phyloP scores from a whole-genome alignment of 2,888 invertebrate genomes.

The Vesta saturnalis region DNA sequence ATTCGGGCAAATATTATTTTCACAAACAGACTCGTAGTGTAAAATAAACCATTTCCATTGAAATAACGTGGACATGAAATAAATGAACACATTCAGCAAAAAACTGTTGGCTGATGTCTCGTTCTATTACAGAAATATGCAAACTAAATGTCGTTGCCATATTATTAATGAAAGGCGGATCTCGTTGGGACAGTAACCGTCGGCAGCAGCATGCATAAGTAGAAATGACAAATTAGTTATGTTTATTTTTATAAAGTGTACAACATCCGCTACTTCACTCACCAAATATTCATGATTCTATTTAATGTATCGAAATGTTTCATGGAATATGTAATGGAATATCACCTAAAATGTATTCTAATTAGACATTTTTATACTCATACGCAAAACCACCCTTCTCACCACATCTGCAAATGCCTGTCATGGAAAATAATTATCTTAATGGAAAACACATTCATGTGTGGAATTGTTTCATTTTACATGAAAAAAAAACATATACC shows the following conservation, averaged over 20 bases:
- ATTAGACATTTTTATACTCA: slow-evolving; percentile 6
- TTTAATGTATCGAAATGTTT: not conserved
- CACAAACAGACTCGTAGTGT: not conserved
- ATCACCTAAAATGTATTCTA: not conserved
- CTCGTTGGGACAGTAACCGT: slow-evolving; percentile 46
- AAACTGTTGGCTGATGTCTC: slow-evolving; percentile 16
- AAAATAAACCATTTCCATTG: slow-evolving; percentile 11
- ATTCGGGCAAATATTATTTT: not conserved
- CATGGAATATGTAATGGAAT: not conserved
- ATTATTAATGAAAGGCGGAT: slow-evolving; percentile 47
- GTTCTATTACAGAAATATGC: slow-evolving; percentile 31
- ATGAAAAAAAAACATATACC: not conserved
- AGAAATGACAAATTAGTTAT: slow-evolving; percentile 32
- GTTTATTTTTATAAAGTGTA: slow-evolving; percentile 28
- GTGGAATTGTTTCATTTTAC: not conserved
- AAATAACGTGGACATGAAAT: not conserved
- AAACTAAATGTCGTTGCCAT: slow-evolving; percentile 33
- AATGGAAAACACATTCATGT: not conserved
- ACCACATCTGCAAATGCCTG: not conserved
- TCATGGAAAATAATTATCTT: not conserved
- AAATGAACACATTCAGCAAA: slow-evolving; percentile 17
- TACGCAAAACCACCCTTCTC: not conserved
- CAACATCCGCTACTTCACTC: slow-evolving; percentile 25
- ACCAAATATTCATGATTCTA: not conserved
- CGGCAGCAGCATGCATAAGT: slow-evolving; percentile 31